A percentile compares a stretch with the other conserved stretches of the same genome.
phyloP scores from a whole-genome alignment of 2,888 invertebrate genomes.

The Schizotus pectinicornis region DNA sequence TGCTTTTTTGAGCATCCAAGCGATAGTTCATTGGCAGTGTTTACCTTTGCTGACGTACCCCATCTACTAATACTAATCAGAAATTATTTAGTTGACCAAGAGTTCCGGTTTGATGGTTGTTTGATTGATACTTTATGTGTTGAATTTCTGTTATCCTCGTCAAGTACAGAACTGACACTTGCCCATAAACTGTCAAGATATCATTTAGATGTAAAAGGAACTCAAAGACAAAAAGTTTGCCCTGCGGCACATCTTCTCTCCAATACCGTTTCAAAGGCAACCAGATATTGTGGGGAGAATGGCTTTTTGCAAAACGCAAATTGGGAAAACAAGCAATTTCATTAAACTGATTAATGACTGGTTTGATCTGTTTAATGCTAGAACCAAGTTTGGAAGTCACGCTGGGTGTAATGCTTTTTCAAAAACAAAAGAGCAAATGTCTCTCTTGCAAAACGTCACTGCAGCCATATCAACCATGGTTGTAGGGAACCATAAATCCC shows the following conservation, averaged over 20 bases:
- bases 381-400: slow-evolving; percentile 1
- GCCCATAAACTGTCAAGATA: slow-evolving; percentile 31
- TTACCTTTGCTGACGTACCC: slow-evolving; percentile 1
- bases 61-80: slow-evolving; percentile 7
- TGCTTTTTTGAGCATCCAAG: too few relatives aligned
- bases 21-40: not conserved
- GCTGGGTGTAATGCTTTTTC: too few relatives aligned
- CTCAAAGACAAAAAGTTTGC: slow-evolving; percentile 21
- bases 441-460: too few relatives aligned
- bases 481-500: too few relatives aligned
- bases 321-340: slow-evolving; percentile 1
- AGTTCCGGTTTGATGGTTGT: not conserved
- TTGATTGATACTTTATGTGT: not conserved
- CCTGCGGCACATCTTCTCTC: slow-evolving; percentile 29
- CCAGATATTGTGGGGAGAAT: slow-evolving; percentile 10
- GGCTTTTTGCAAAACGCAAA: not conserved
- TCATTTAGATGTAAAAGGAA: slow-evolving; percentile 30
- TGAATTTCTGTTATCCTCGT: slow-evolving; percentile 8
- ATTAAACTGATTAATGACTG: slow-evolving; percentile 21
- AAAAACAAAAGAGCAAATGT: too few relatives aligned
- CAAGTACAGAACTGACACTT: slow-evolving; percentile 27
- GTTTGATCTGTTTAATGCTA: slow-evolving; percentile 27
- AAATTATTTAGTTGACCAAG: slow-evolving; percentile 7
- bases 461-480: too few relatives aligned
- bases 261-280: slow-evolving; percentile 27